Conservation (phyloP, 2,113 vertebrate genomes). For the Tragulus kanchil region DNA sequence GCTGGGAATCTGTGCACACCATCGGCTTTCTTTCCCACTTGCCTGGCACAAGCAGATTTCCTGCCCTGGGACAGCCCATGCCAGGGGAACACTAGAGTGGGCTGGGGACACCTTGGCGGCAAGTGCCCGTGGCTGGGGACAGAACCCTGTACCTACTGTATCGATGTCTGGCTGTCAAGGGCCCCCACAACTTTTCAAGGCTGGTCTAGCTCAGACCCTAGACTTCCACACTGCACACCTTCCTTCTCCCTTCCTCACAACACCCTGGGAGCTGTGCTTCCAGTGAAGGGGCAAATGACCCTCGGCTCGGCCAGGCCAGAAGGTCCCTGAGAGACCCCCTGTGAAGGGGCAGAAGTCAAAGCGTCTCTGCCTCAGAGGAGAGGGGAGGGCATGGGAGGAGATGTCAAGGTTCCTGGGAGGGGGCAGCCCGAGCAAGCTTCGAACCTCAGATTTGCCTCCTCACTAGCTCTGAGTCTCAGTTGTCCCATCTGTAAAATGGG, state of each 20-base stretch:
- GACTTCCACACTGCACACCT: background rate
- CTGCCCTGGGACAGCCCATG: background rate
- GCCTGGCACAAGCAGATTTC: background rate
- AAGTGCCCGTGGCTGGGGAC: accelerated
- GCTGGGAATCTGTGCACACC: background rate
- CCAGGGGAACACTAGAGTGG: background rate
- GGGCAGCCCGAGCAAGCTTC: background rate
- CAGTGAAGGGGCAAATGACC: background rate
- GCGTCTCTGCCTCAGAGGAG: background rate
- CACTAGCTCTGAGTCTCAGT: background rate
- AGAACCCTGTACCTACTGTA: background rate
- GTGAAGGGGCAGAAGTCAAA: background rate
- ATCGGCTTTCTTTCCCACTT: background rate
- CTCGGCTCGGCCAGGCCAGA: background rate
- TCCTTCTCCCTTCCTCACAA: background rate
- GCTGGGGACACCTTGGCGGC: background rate
- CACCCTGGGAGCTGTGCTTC: background rate
- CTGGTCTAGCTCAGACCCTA: background rate
- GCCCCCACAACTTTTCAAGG: background rate
- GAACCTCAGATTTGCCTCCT: background rate
- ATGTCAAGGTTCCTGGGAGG: background rate
- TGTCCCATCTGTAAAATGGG: background rate
- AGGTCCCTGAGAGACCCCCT: background rate
- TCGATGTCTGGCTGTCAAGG: background rate
- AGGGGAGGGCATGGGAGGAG: background rate